Conservation (phyloP, 2,888 invertebrate species). For the Ariolimax columbianus region DNA sequence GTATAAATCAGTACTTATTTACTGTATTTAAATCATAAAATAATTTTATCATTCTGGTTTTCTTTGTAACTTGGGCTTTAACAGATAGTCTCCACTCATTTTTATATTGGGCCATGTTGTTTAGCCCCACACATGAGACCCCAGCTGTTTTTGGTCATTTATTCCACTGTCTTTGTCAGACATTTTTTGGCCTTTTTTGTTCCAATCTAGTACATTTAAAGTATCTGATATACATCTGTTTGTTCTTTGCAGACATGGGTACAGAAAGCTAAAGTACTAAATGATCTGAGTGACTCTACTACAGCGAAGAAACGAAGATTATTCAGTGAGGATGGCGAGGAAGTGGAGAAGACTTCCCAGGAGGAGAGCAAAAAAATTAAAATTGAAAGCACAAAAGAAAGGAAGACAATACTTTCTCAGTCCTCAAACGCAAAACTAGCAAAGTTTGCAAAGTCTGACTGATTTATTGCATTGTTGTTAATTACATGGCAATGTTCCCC, state of each 20-base stretch:
- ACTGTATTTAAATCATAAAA: too few relatives aligned
- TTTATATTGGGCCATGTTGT: too few relatives aligned
- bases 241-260: constrained; percentile 62
- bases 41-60: too few relatives aligned
- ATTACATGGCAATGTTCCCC: too few relatives aligned
- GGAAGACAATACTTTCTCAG: constrained; percentile 63
- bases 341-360: constrained; percentile 24
- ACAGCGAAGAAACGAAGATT: constrained; percentile 60
- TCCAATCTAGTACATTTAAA: background rate
- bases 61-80: too few relatives aligned
- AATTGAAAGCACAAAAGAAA: constrained; percentile 21
- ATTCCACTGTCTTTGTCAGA: background rate
- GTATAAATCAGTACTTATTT: too few relatives aligned
- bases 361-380: constrained; percentile 34
- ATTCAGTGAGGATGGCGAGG: constrained; percentile 27
- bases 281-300: constrained; percentile 54
- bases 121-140: too few relatives aligned
- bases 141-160: background rate
- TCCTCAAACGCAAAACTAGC: constrained; percentile 68
- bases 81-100: too few relatives aligned
- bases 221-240: background rate
- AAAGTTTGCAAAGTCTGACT: constrained; percentile 60
- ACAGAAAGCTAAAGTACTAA: constrained; percentile 61
- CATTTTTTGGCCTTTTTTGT: background rate
- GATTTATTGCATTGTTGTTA: background rate